A percentile compares a stretch with the other conserved stretches of the same genome.
Evolutionary conservation across 2,888 invertebrate species (phyloP).

Genomic region (Mystacides longicornis): DNA sequence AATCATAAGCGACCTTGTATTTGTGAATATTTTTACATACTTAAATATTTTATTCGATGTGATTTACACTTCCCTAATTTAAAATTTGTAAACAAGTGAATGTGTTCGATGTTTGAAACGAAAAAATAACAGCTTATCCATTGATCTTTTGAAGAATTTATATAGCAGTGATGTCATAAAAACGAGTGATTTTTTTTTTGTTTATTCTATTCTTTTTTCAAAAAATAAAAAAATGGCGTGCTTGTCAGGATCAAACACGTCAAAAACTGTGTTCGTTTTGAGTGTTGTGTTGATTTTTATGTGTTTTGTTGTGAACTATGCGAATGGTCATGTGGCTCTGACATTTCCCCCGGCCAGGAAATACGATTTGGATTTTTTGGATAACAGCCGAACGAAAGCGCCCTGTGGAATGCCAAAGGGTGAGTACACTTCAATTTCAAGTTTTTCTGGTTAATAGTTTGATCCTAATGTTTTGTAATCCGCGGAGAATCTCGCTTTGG

Average conservation of each 20-base stretch:
- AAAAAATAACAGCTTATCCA: too few relatives aligned
- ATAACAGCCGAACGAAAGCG: slow-evolving; percentile 79
- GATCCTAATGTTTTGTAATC: too few relatives aligned
- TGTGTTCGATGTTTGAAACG: not conserved
- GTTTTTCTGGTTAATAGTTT: too few relatives aligned
- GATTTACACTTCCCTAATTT: too few relatives aligned
- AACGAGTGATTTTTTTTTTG: too few relatives aligned
- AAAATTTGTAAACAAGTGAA: not conserved
- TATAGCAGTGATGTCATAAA: too few relatives aligned
- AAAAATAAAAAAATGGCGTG: not conserved
- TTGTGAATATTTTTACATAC: too few relatives aligned
- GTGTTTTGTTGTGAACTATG: slow-evolving; percentile 7
- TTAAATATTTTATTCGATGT: too few relatives aligned
- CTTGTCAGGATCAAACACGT: not conserved
- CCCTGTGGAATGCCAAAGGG: slow-evolving; percentile 96
- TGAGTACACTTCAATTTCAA: slow-evolving; percentile 48
- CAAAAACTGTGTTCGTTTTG: not conserved
- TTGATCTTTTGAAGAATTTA: too few relatives aligned
- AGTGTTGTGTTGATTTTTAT: slow-evolving; percentile 3
- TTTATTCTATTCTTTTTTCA: slow-evolving; percentile 4
- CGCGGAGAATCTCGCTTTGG: too few relatives aligned
- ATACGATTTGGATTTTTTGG: slow-evolving; percentile 87
- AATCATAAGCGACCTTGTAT: too few relatives aligned
- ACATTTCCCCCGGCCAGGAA: slow-evolving; percentile 85
- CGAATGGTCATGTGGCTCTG: slow-evolving; percentile 66